These are phyloP conservation scores for Girardia tigrina DNA, from an alignment of 2,888 invertebrate genomes.

Conservation along the genomic window DNA sequence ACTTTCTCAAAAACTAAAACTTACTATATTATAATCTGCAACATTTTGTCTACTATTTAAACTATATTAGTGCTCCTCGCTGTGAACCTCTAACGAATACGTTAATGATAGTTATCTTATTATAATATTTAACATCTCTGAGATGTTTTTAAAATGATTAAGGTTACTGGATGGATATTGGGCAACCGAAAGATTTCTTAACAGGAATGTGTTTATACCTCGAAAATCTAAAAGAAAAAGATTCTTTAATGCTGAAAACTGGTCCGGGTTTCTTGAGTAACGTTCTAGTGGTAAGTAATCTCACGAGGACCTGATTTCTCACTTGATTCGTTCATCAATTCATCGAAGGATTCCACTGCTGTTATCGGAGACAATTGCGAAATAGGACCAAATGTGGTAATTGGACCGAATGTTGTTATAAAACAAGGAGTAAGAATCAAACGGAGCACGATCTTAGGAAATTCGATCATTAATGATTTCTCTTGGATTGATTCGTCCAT, in stretches of 20 bases:
- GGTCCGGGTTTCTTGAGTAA: constrained; percentile 73
- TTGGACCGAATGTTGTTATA: constrained; percentile 73
- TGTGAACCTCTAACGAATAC: too few species aligned
- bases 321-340: too few species aligned
- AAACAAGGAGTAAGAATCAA: constrained; percentile 94
- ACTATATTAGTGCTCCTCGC: too few species aligned
- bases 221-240: constrained; percentile 65
- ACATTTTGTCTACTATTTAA: too few species aligned
- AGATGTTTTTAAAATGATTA: too few species aligned
- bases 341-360: constrained; percentile 63
- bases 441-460: constrained; percentile 73
- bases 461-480: constrained; percentile 67
- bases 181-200: constrained; percentile 93
- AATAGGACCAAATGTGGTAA: constrained; percentile 94
- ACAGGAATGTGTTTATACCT: constrained; percentile 83
- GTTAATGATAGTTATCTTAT: too few species aligned
- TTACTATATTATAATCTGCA: too few species aligned
- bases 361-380: constrained; percentile 79
- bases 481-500: constrained; percentile 92
- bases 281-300: constrained; percentile 56
- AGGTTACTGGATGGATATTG: constrained; percentile 99
- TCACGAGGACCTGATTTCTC: too few species aligned
- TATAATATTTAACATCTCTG: too few species aligned
- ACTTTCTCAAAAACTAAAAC: too few species aligned
- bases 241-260: constrained; percentile 60